Evolutionary conservation across 2,113 vertebrate genomes (phyloP).

Genomic region (Sarotherodon lohbergeri): DNA sequence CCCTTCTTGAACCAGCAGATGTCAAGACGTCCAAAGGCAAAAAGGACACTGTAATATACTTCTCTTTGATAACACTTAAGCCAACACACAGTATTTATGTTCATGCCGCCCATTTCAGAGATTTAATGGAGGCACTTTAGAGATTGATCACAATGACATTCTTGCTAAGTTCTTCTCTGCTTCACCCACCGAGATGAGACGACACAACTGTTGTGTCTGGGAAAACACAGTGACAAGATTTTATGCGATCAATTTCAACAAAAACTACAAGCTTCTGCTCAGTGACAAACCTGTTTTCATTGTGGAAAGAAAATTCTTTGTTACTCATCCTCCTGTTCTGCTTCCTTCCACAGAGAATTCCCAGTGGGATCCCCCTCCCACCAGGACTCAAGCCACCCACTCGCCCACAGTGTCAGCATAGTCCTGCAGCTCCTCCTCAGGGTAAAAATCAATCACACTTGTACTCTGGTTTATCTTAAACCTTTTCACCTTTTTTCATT

Average conservation of each 20-base stretch:
- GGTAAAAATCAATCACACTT: slow-evolving; percentile 23
- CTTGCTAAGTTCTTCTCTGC: not conserved
- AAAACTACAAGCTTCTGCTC: not conserved
- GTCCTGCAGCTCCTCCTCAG: not conserved
- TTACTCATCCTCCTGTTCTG: not conserved
- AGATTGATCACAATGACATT: not conserved
- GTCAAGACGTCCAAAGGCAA: slow-evolving; percentile 60
- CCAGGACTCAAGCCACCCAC: slow-evolving; percentile 70
- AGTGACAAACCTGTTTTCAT: not conserved
- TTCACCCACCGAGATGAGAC: rapidly evolving
- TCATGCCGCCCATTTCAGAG: not conserved
- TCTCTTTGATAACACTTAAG: rapidly evolving
- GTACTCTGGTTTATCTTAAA: not conserved
- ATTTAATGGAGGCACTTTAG: not conserved
- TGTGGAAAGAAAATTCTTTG: rapidly evolving
- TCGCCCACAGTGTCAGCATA: slow-evolving; percentile 46
- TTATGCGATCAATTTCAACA: not conserved
- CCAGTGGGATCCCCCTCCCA: slow-evolving; percentile 73
- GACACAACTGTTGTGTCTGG: not conserved
- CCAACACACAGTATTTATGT: not conserved
- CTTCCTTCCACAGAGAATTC: slow-evolving; percentile 38
- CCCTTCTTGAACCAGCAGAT: slow-evolving; percentile 71
- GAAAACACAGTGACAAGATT: not conserved
- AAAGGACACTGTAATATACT: slow-evolving; percentile 59
- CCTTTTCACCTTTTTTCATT: not conserved